phyloP scores from a whole-genome alignment of 2,113 vertebrate species.

The Grantiella picta region DNA sequence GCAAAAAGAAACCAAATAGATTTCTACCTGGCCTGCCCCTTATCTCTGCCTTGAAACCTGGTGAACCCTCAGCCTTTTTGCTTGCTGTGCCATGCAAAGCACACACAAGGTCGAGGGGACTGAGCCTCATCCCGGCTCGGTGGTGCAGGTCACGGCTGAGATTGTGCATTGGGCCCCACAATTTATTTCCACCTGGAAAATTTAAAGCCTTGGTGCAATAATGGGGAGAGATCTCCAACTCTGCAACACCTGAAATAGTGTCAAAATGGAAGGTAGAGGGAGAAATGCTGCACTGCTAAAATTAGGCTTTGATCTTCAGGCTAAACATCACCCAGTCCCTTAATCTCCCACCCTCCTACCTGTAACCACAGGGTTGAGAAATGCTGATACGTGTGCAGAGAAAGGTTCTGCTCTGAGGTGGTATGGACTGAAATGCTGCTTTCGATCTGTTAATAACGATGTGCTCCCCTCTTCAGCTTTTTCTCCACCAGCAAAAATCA shows the following conservation, averaged over 20 bases:
- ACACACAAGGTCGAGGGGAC: background rate
- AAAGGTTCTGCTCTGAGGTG: background rate
- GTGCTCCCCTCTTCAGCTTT: background rate
- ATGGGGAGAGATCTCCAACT: background rate
- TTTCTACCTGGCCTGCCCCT: slow-evolving; percentile 12
- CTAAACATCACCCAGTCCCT: background rate
- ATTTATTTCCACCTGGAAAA: background rate
- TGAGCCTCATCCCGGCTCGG: rapidly evolving
- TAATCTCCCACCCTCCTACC: background rate
- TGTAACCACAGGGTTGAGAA: background rate
- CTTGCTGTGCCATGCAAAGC: background rate
- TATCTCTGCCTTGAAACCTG: background rate
- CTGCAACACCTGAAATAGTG: background rate
- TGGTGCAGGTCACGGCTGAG: rapidly evolving
- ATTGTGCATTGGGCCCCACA: background rate
- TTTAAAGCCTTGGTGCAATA: background rate
- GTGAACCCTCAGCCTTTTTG: background rate
- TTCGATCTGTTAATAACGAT: background rate
- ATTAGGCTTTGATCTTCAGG: background rate
- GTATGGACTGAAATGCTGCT: background rate
- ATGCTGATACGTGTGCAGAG: background rate
- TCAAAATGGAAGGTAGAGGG: background rate
- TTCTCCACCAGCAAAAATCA: background rate
- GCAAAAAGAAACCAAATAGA: slow-evolving; percentile 42
- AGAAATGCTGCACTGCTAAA: background rate